These are phyloP conservation scores for Oryzias melastigma DNA, from an alignment of 2,113 vertebrate species.

Conservation along the genomic window DNA sequence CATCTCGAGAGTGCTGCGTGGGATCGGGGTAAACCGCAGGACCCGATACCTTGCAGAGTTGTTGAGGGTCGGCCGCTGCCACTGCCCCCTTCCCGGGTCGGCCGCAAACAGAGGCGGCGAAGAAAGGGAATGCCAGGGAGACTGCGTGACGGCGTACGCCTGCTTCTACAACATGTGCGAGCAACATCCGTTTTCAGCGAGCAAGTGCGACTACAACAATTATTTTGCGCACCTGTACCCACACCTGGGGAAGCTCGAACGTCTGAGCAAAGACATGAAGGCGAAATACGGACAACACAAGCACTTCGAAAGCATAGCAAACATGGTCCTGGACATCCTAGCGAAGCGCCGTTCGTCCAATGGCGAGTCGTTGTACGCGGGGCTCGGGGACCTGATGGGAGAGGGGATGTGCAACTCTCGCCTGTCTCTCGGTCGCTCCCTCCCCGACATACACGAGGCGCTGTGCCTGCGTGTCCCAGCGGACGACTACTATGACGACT, in stretches of 20 bases:
- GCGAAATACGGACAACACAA: background rate
- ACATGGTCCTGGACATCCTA: slow-evolving; percentile 12
- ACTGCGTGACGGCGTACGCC: slow-evolving; percentile 7
- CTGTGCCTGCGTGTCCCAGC: background rate
- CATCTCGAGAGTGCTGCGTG: background rate
- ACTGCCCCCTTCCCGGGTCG: too few relatives aligned
- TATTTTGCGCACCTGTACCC: slow-evolving; percentile 17
- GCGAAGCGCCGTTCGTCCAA: background rate
- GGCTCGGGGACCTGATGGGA: background rate
- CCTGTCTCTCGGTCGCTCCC: background rate
- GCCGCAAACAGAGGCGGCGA: background rate
- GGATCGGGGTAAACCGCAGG: background rate
- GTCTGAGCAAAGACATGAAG: slow-evolving; percentile 27
- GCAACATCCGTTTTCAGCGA: background rate
- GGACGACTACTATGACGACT: background rate
- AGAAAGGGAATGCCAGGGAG: background rate
- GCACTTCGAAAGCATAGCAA: slow-evolving; percentile 6
- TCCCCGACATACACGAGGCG: background rate
- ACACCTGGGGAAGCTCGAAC: slow-evolving; percentile 17
- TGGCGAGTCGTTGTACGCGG: background rate
- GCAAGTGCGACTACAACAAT: background rate
- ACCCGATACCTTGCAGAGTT: background rate
- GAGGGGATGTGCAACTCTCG: background rate
- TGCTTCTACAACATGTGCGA: slow-evolving; percentile 16
- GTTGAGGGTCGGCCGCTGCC: too few relatives aligned